Base-by-base conservation (phyloP, 1,140 invertebrate genomes). In the Tenebrio molitor region DNA sequence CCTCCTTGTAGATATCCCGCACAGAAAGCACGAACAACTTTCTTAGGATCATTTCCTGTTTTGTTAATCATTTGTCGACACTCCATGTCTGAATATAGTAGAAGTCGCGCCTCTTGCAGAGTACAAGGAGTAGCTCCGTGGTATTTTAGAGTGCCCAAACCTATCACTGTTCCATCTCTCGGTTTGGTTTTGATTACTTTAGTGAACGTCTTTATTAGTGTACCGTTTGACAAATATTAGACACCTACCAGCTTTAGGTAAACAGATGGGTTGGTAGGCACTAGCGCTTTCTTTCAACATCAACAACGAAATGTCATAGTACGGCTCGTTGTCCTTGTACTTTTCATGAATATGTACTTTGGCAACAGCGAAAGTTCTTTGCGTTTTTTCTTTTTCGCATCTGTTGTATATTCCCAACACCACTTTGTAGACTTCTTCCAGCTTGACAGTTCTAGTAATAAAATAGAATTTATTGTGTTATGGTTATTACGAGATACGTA, bases 1-100 rank as follows among this genome's bases (percentile, higher is more conserved):
- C 78, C 78, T 8, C 80, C 81, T 69, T 75, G 67, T 15, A 78
- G 44, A 71, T 82, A 81, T 6, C 81, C 81, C 46, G 81, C 81
- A 72, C 81, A 82, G 70, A 82, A 79, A 34, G 77, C 79, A 29
- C 79, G 74, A 34, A 63, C 65, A 7, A 80, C 17, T 8, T 42
- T 68, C 5, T 25, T 58, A 0, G 53, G 44, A 25, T 68, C 58
- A 2, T 75, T 63, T 23, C 39, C 71, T 7, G 69, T 62, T 10
- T 23, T 19, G 50, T 74, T 46, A 6, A 77, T 8, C 74, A 76
- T 76, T 25, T 72, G 69, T 12, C 15, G 70, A 21, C 76, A 77
- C n/a, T 41, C 63, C 3, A 50, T 8, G 36, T 77, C 72, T 1
- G 46, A 25, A 41, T 76, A 76, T 7, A 77, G 36, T 33, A 77